Conservation (phyloP, 2,797 vertebrate genomes). For the Malurus leucopterus region DNA sequence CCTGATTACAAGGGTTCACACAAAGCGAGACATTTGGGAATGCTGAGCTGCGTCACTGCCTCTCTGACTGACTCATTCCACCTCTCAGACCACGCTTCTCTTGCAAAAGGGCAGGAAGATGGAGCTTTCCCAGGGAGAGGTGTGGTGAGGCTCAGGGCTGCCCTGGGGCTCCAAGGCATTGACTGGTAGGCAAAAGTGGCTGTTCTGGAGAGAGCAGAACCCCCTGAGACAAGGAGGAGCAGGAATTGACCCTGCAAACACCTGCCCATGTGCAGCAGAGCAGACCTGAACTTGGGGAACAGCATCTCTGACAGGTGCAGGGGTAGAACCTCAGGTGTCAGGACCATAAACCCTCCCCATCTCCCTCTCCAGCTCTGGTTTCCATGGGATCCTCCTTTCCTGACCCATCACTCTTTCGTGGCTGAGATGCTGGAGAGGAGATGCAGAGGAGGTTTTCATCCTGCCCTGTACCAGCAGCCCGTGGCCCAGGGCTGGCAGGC, state of each 20-base stretch:
- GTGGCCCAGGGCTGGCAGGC: background rate
- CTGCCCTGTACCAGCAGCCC: background rate
- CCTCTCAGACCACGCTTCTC: background rate
- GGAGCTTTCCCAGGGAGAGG: background rate
- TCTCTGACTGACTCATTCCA: background rate
- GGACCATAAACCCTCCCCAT: background rate
- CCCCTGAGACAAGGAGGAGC: background rate
- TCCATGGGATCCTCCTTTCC: background rate
- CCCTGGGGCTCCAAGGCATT: background rate
- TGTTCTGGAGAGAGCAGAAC: background rate
- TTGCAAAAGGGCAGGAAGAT: background rate
- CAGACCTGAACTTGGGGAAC: background rate
- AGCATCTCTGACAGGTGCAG: background rate
- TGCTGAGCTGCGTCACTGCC: background rate
- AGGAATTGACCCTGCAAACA: background rate
- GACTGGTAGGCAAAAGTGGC: background rate
- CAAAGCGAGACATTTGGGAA: accelerated
- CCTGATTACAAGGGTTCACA: background rate
- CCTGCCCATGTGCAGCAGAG: background rate
- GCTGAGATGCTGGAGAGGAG: background rate
- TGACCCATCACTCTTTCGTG: background rate
- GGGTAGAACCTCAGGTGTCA: background rate
- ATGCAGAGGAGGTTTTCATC: background rate
- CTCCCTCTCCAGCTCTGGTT: background rate
- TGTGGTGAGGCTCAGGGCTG: background rate